Evolutionary conservation across 2,113 vertebrate species (phyloP), one percentile per base, ranked within the genome.

Genomic region (Heterotilapia buettikoferi): DNA sequence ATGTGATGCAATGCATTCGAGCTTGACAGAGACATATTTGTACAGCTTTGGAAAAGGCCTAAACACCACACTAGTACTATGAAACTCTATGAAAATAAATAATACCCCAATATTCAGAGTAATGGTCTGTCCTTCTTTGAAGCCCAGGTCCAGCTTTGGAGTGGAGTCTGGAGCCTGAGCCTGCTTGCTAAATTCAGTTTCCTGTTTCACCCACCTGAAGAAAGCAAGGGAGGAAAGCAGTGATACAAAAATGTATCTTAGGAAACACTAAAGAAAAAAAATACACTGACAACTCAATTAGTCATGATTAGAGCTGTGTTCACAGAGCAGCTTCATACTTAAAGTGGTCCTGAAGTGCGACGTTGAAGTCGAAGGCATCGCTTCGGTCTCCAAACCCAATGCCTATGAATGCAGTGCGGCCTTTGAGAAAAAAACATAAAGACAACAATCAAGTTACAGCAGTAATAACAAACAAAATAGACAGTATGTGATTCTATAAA

Each of bases 351-450:
- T 99, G 99, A 89, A 99, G 97, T 38, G 98, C 96, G 43, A 99
- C 99, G 19, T 99, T 99, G 94, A 99, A 99, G 96, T 99, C 99
- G 86, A 99, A 99, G n/a, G 98, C 97, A 90, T 99, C 99, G 16
- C 98, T 98, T 88, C 98, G 94, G 94, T 99, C 98, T 24, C 96
- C 96, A 88, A 99, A 99, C 54, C 99, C 99, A 71, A 99, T 97
- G 86, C 98, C 99, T 79, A 99, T 99, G 92, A 99, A 99, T 1
- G 98, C 99, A 57, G 98, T 99, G 61, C 98, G 98, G 63, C 98
- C 99, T 99, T 91, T 3, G 10, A 88, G 26, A 11, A 40, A 33
- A 50, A 82, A 29, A 63, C 3, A 84, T 1, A 4, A 56, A 86
- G 24, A 63, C 31, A 79, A 52, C 13, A 66, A n/a, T 18, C 73